phyloP scores from a whole-genome alignment of 2,113 vertebrate genomes.

The Notechis scutatus region DNA sequence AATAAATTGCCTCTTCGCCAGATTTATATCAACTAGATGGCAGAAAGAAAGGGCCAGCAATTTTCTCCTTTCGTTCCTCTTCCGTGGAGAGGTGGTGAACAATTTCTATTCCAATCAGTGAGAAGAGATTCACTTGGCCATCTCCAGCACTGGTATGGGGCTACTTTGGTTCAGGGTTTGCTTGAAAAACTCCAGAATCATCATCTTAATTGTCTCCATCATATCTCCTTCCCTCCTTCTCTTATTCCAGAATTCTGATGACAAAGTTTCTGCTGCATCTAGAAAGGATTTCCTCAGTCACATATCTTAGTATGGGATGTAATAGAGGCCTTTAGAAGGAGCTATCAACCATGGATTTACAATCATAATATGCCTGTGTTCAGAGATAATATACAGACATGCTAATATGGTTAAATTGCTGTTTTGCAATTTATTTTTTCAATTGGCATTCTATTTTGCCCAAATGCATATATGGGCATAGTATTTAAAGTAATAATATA shows the following conservation, averaged over 20 bases:
- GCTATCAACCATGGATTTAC: neutral
- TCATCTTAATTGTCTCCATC: neutral
- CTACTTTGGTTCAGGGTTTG: neutral
- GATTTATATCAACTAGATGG: neutral
- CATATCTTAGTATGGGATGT: neutral
- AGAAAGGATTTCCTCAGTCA: neutral
- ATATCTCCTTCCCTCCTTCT: neutral
- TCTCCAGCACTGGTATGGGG: neutral
- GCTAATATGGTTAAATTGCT: neutral
- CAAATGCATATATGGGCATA: neutral
- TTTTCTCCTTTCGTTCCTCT: neutral
- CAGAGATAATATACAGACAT: neutral
- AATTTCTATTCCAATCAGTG: neutral
- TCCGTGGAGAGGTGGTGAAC: neutral
- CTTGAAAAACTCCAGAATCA: neutral
- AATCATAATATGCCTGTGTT: neutral
- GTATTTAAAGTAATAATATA: neutral
- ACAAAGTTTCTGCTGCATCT: neutral
- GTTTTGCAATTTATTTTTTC: neutral
- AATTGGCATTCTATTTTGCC: neutral
- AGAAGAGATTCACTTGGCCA: neutral
- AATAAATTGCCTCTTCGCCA: neutral
- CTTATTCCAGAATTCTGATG: neutral
- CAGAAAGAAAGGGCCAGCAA: neutral
- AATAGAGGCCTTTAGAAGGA: neutral